phyloP scores from a whole-genome alignment of 2,888 invertebrate genomes.

The Cryptus armator region DNA sequence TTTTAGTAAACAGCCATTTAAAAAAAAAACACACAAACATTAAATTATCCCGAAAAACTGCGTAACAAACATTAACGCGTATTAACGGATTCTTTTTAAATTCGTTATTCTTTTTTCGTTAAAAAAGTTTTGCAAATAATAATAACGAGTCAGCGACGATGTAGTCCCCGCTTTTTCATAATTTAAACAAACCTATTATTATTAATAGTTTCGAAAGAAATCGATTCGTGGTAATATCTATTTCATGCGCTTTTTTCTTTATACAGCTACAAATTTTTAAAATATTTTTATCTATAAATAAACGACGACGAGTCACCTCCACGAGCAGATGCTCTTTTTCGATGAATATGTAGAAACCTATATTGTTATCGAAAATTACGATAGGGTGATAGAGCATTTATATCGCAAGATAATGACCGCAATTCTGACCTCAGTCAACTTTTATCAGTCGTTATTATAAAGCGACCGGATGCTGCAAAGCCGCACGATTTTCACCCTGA shows the following conservation, averaged over 20 bases:
- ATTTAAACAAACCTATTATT: not conserved
- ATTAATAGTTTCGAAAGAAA: not conserved
- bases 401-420: slow-evolving; percentile 6
- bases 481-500: slow-evolving; percentile 24
- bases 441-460: not conserved
- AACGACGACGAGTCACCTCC: not conserved
- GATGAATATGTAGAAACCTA: not conserved
- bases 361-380: not conserved
- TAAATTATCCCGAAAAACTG: not conserved
- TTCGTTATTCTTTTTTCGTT: not conserved
- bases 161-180: not conserved
- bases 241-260: not conserved
- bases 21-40: not conserved
- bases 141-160: not conserved
- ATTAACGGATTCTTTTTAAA: too few relatives aligned
- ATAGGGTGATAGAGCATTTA: not conserved
- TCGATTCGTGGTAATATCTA: not conserved
- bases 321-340: not conserved
- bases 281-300: slow-evolving; percentile 4
- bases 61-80: not conserved
- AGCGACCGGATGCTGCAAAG: slow-evolving; percentile 17
- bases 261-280: not conserved
- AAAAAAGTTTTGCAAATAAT: not conserved
- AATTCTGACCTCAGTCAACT: slow-evolving; percentile 19
- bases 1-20: slow-evolving; percentile 1